Conservation (phyloP, 2,888 invertebrate genomes). For the Junonia oenone region DNA sequence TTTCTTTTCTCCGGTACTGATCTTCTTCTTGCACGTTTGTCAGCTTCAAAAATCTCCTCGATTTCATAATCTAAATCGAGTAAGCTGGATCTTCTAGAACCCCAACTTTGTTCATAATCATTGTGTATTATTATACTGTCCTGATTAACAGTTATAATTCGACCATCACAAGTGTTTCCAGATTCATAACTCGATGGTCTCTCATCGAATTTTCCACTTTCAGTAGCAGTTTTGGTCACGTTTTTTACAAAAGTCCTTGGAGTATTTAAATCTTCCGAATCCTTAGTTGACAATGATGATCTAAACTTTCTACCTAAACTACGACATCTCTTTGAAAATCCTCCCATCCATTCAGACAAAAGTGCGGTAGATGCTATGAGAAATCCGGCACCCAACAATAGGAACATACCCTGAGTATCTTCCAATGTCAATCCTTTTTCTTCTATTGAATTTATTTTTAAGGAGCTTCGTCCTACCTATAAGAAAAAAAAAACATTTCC, state of each 20-base stretch:
- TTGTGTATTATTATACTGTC: slow-evolving; percentile 56
- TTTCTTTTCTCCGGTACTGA: slow-evolving; percentile 26
- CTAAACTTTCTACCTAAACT: slow-evolving; percentile 30
- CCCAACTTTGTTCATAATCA: slow-evolving; percentile 39
- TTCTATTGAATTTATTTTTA: slow-evolving; percentile 73
- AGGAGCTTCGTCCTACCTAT: slow-evolving; percentile 64
- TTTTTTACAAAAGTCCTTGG: slow-evolving; percentile 30
- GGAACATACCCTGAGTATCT: slow-evolving; percentile 91
- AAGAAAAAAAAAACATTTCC: too few relatives aligned
- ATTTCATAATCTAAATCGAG: slow-evolving; percentile 65
- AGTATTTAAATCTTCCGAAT: slow-evolving; percentile 40
- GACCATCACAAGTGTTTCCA: slow-evolving; percentile 52
- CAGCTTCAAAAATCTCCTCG: slow-evolving; percentile 59
- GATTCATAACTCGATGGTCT: slow-evolving; percentile 49
- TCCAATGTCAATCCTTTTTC: slow-evolving; percentile 87
- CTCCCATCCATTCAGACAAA: slow-evolving; percentile 85
- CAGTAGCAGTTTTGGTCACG: slow-evolving; percentile 29
- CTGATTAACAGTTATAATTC: slow-evolving; percentile 54
- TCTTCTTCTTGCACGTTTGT: slow-evolving; percentile 24
- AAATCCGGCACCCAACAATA: slow-evolving; percentile 85
- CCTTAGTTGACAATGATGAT: slow-evolving; percentile 24
- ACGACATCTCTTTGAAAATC: slow-evolving; percentile 80
- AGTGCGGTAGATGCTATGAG: slow-evolving; percentile 81
- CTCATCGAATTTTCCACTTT: slow-evolving; percentile 39
- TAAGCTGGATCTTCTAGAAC: slow-evolving; percentile 60